Evolutionary conservation across 2,797 vertebrate genomes (phyloP).

Genomic region (Notamacropus eugenii): DNA sequence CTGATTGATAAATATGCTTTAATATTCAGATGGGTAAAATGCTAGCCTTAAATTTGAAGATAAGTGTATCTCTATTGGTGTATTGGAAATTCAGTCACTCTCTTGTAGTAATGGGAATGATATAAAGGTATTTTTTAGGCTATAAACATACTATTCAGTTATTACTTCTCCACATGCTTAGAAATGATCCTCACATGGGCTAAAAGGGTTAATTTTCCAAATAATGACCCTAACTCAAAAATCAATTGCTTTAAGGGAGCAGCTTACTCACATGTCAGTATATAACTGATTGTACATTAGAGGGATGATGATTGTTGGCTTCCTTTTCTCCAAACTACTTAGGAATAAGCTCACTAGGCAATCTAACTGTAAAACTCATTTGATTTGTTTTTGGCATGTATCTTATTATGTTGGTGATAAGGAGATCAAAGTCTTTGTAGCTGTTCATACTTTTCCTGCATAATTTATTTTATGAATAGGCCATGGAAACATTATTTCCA

Average conservation of each 20-base stretch:
- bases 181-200: background rate
- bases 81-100: background rate
- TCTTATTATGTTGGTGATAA: background rate
- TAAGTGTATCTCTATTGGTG: background rate
- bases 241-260: background rate
- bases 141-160: background rate
- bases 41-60: background rate
- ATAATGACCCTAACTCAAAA: background rate
- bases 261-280: background rate
- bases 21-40: background rate
- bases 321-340: conserved; percentile 14
- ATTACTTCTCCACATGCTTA: background rate
- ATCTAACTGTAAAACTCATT: conserved; percentile 15
- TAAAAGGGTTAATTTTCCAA: background rate
- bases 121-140: background rate
- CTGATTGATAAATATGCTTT: background rate
- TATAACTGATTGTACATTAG: background rate
- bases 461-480: background rate
- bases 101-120: background rate
- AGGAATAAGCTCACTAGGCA: conserved; percentile 23
- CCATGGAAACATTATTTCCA: conserved; percentile 1
- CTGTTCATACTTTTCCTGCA: background rate
- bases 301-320: background rate
- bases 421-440: background rate
- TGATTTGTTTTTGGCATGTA: background rate